Evolutionary conservation across 2,113 vertebrate genomes (phyloP).

Genomic region (Felis catus): DNA sequence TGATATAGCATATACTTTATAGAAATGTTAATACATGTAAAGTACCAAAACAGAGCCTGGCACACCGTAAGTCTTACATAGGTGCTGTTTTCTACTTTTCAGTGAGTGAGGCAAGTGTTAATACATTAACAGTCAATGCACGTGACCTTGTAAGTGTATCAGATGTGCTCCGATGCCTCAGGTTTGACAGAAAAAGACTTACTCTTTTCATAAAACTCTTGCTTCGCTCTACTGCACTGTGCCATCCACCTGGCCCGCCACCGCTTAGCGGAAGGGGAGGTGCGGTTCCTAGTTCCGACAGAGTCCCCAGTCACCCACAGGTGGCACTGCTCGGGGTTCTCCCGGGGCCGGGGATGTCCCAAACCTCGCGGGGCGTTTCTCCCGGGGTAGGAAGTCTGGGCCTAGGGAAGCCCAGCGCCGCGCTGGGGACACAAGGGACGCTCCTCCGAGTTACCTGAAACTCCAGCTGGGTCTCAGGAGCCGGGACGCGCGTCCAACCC

Average conservation of each 20-base stretch:
- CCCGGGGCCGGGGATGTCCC: not conserved
- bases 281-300: not conserved
- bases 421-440: not conserved
- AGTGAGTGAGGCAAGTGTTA: not conserved
- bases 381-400: not conserved
- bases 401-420: not conserved
- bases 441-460: too few relatives aligned
- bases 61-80: not conserved
- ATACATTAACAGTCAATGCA: not conserved
- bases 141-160: not conserved
- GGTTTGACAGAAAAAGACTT: not conserved
- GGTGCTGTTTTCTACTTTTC: not conserved
- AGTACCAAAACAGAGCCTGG: not conserved
- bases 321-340: constrained; percentile 19
- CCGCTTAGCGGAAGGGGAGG: not conserved
- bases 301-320: constrained; percentile 11
- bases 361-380: not conserved
- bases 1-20: not conserved
- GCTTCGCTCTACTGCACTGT: not conserved
- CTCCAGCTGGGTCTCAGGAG: not conserved
- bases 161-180: not conserved
- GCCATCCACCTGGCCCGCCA: not conserved
- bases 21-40: not conserved
- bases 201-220: not conserved
- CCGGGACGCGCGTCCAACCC: rapidly evolving